Evolutionary conservation across 2,113 vertebrate species (phyloP).

Genomic region (Zootoca vivipara): DNA sequence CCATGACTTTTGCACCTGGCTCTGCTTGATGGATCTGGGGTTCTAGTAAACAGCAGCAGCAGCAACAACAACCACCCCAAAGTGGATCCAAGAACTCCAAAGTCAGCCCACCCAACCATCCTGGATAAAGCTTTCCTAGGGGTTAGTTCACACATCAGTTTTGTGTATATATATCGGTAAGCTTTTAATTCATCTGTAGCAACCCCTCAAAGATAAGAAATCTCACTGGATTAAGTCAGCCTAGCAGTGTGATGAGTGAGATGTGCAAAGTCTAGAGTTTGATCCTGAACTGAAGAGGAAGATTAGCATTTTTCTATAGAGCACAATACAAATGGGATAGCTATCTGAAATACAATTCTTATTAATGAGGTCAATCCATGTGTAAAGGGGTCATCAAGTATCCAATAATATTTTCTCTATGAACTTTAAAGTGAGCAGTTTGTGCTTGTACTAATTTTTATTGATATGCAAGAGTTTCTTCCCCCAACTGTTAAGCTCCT

Average conservation of each 20-base stretch:
- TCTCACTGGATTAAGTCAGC: not conserved
- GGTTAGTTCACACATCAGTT: not conserved
- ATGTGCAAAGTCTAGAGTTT: not conserved
- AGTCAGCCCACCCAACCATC: no score
- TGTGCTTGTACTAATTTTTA: not conserved
- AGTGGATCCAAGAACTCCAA: no score
- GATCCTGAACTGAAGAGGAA: not conserved
- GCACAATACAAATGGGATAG: not conserved
- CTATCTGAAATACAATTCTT: not conserved
- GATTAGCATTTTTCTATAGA: not conserved
- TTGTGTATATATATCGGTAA: not conserved
- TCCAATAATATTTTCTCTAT: not conserved
- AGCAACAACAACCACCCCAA: no score
- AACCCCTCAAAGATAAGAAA: no score
- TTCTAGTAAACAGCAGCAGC: no score
- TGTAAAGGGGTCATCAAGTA: not conserved
- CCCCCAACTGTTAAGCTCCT: not conserved
- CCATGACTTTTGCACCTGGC: no score
- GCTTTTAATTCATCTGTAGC: not conserved
- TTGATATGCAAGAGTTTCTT: not conserved
- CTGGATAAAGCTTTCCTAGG: not conserved
- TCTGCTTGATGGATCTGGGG: no score
- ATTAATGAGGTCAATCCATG: not conserved
- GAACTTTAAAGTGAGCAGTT: not conserved
- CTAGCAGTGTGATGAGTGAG: not conserved